Base-by-base conservation (phyloP, 2,113 vertebrate species). In the Megaceryle torquata region DNA sequence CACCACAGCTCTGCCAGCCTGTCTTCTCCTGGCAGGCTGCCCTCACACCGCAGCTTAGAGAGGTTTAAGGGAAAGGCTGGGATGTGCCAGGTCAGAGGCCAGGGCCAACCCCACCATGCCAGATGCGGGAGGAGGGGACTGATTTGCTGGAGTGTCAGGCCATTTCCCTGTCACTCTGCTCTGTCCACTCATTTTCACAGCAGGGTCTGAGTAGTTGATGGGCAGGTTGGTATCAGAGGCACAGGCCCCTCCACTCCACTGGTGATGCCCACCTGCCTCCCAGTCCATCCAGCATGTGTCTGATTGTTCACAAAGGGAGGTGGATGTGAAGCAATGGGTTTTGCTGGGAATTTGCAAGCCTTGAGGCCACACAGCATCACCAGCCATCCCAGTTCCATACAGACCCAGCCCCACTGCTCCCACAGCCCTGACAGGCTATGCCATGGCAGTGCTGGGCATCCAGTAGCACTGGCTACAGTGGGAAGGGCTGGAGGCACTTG, bases 391-490 rank as follows among this genome's bases (percentile, higher is more conserved):
- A 37, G 39, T 6, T 29, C 13, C 50, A 4, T 17, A 4, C 46
- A 17, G 50, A 9, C 39, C 6, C 33, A 33, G 37, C 37, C 35
- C 28, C 1, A 10, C 65, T 10, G 33, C 31, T 60, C 50, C 39
- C 2, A 0, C 72, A 28, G 29, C 16, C 5, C 57, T 19, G 20
- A 9, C 21, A 54, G 17, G 21, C 51, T 22, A 50, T 10, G 64
- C 46, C 10, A 0, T 1, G 44, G 48, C 74, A 0, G 1, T 60
- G 29, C 33, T 0, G 0, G 54, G 15, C 61, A 75, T 19, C 71
- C 33, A 1, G 0, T 2, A 1, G 57, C 46, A 12, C 29, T 1
- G 39, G 25, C 25, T 2, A 1, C 31, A 3, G 13, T 3, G 65
- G 64, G 54, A 69, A 60, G 14, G 16, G 29, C 2, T 1, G 7